phyloP scores from a whole-genome alignment of 2,888 invertebrate species.

The Pycnomerus fuliginosus region DNA sequence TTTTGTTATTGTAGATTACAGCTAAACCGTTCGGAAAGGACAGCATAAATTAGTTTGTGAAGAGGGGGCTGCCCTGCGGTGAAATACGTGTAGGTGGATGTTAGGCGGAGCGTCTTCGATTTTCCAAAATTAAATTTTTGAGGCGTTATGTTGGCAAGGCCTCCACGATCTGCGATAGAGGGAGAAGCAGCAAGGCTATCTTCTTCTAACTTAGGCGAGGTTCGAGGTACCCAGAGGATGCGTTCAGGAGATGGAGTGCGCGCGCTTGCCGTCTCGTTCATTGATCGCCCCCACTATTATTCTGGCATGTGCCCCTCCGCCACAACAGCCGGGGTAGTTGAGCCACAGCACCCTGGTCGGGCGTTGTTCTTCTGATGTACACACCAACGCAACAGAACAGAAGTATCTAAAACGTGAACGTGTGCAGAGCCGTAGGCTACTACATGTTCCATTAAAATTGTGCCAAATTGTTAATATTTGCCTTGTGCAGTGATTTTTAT shows the following conservation, averaged over 20 bases:
- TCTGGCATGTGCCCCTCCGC: slow-evolving; percentile 41
- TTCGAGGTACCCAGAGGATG: slow-evolving; percentile 13
- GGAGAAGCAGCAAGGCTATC: no score
- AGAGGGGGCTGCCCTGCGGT: no score
- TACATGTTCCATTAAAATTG: not conserved
- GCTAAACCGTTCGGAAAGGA: no score
- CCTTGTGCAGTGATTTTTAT: slow-evolving; percentile 51
- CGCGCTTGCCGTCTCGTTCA: slow-evolving; percentile 43
- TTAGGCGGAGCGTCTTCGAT: slow-evolving; percentile 23
- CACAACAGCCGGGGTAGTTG: slow-evolving; percentile 44
- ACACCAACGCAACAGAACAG: not conserved
- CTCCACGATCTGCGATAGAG: no score
- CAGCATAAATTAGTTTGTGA: no score
- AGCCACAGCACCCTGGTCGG: slow-evolving; percentile 45
- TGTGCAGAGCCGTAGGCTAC: not conserved
- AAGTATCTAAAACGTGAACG: not conserved
- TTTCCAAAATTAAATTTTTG: slow-evolving; percentile 30
- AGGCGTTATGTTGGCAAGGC: slow-evolving; percentile 25
- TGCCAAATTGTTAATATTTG: slow-evolving; percentile 19
- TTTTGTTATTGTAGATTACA: no score
- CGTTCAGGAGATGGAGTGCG: slow-evolving; percentile 23
- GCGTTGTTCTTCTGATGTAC: slow-evolving; percentile 39
- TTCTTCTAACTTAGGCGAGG: no score
- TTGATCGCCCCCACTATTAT: slow-evolving; percentile 47
- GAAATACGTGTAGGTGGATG: no score